Percentiles rank a stretch among this genome's conserved stretches.
Evolutionary conservation across 2,113 vertebrate species (phyloP).

Genomic region (Anthoscopus minutus): DNA sequence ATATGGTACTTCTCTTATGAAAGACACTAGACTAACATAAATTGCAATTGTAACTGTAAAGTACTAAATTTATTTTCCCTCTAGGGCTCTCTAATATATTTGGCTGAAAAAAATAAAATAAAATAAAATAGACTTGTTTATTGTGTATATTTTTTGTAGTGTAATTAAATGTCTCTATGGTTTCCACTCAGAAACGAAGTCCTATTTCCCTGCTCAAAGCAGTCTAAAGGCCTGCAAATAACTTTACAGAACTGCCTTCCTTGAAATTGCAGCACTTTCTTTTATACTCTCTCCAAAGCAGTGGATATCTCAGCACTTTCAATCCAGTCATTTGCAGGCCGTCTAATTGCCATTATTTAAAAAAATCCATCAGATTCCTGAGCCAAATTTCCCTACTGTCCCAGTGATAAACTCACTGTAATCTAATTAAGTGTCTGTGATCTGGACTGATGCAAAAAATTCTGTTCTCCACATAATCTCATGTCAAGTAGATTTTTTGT

Average conservation of each 20-base stretch:
- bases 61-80: slow-evolving; percentile 56
- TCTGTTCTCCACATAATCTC: neutral
- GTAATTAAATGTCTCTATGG: slow-evolving; percentile 59
- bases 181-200: slow-evolving; percentile 21
- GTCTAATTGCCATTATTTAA: neutral
- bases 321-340: neutral
- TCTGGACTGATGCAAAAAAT: neutral
- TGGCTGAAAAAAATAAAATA: slow-evolving; percentile 45
- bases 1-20: slow-evolving; percentile 13
- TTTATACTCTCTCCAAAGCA: neutral
- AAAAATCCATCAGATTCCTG: neutral
- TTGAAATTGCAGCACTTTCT: neutral
- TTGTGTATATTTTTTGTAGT: slow-evolving; percentile 51
- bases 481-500: neutral
- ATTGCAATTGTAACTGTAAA: slow-evolving; percentile 61
- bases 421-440: neutral
- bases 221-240: slow-evolving; percentile 11
- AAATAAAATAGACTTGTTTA: slow-evolving; percentile 63
- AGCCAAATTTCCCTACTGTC: neutral
- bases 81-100: slow-evolving; percentile 28
- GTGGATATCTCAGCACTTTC: neutral
- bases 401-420: neutral
- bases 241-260: neutral
- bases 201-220: neutral
- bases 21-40: slow-evolving; percentile 61